A percentile compares a stretch with the other conserved stretches of the same genome.
These are phyloP conservation scores for Labrus mixtus DNA, from an alignment of 2,113 vertebrate genomes.

Conservation along the genomic window DNA sequence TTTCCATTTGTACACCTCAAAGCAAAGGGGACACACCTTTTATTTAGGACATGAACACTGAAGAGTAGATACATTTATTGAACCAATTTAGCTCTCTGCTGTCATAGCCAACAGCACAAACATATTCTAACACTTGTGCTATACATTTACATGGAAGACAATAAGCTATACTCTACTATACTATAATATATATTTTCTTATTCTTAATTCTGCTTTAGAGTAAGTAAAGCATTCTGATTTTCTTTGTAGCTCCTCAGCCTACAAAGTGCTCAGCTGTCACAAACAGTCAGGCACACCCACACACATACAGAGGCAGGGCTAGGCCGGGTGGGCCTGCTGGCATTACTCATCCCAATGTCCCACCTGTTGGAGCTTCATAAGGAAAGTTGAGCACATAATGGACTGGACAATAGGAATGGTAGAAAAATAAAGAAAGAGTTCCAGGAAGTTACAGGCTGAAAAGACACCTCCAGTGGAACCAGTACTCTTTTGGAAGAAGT, in stretches of 20 bases:
- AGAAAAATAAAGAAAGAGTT: background rate
- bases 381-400: slow-evolving; percentile 49
- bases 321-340: slow-evolving; percentile 26
- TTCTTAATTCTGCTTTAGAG: too few relatives aligned
- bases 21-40: too few relatives aligned
- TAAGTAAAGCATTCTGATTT: too few relatives aligned
- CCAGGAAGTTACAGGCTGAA: background rate
- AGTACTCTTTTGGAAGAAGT: background rate
- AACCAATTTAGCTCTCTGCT: too few relatives aligned
- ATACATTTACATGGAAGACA: too few relatives aligned
- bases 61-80: too few relatives aligned
- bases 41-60: too few relatives aligned
- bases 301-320: slow-evolving; percentile 20
- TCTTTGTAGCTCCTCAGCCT: slow-evolving; percentile 31
- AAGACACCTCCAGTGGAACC: background rate
- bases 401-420: background rate
- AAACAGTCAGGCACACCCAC: slow-evolving; percentile 50
- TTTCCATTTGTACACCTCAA: too few relatives aligned
- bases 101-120: too few relatives aligned
- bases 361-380: slow-evolving; percentile 75
- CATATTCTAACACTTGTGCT: too few relatives aligned
- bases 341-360: slow-evolving; percentile 61
- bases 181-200: too few relatives aligned
- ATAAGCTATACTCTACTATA: too few relatives aligned
- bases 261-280: slow-evolving; percentile 73